A percentile compares a stretch with the other conserved stretches of the same genome.
Conservation (phyloP, 2,797 vertebrate species). For the Pseudopleuronectes americanus region DNA sequence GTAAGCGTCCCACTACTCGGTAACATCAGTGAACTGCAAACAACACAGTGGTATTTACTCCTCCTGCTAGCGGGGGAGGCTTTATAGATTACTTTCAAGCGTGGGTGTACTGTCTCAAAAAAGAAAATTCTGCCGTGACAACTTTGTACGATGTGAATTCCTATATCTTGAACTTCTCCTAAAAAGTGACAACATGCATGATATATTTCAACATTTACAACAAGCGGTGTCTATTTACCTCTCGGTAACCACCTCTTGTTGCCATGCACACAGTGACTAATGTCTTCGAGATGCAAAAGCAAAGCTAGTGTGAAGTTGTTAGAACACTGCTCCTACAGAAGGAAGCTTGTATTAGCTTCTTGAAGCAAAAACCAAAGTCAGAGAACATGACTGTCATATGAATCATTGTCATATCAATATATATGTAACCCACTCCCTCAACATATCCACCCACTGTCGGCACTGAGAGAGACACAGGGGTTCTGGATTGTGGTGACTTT, state of each 20-base stretch:
- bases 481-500: too few species aligned
- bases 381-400: neutral
- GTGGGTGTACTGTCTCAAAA: neutral
- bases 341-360: neutral
- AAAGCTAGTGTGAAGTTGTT: neutral
- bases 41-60: constrained; percentile 11
- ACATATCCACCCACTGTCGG: too few species aligned
- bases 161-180: too few species aligned
- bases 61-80: neutral
- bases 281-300: neutral
- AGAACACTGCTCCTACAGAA: neutral
- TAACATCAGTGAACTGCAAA: constrained; percentile 25
- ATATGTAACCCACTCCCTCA: too few species aligned
- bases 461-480: too few species aligned
- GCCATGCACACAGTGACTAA: neutral
- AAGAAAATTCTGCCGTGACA: neutral
- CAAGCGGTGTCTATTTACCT: too few species aligned
- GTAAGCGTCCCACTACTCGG: neutral
- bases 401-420: neutral
- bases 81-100: neutral
- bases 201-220: neutral
- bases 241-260: neutral
- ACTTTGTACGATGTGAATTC: too few species aligned
- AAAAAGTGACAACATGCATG: neutral
- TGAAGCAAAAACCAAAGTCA: neutral